These are phyloP conservation scores for Sinodicranocentrus sp. DNA, from an alignment of 2,888 invertebrate genomes.

Conservation along the genomic window DNA sequence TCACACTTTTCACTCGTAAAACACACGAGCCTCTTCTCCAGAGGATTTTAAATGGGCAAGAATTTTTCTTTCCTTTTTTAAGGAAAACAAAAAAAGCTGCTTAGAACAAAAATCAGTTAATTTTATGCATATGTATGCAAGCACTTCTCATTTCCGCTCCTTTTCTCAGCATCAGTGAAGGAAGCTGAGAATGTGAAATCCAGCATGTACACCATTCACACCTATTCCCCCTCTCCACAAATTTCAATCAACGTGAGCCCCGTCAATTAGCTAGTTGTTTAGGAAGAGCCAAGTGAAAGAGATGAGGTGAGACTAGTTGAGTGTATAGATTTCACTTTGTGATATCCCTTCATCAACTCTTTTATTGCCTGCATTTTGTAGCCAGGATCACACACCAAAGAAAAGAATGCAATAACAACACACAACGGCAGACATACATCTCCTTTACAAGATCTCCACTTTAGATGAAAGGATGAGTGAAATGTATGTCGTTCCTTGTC, in stretches of 20 bases:
- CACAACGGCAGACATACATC: background rate
- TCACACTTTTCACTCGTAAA: conserved; percentile 47
- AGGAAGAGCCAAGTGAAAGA: background rate
- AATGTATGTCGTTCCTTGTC: background rate
- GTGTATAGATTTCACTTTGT: conserved; percentile 26
- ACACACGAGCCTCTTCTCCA: background rate
- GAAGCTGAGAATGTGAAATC: conserved; percentile 20
- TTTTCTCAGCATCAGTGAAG: conserved; percentile 13
- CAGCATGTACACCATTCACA: conserved; percentile 21
- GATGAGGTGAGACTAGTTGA: background rate
- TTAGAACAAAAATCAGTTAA: conserved; percentile 15
- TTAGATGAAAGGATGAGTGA: conserved; percentile 41
- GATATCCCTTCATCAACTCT: conserved; percentile 57
- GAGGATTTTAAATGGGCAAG: background rate
- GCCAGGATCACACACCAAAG: background rate
- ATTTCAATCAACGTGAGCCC: conserved; percentile 59
- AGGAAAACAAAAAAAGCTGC: background rate
- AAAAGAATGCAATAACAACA: conserved; percentile 33
- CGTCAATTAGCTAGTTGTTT: conserved; percentile 52
- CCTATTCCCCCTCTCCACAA: conserved; percentile 55
- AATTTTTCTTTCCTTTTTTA: conserved; percentile 32
- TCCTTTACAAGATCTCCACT: no score
- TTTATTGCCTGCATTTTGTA: conserved; percentile 43
- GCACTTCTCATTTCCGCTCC: conserved; percentile 11
- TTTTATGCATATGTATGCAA: conserved; percentile 12